Conservation (phyloP, 2,888 invertebrate genomes). For the Mystacides longicornis region DNA sequence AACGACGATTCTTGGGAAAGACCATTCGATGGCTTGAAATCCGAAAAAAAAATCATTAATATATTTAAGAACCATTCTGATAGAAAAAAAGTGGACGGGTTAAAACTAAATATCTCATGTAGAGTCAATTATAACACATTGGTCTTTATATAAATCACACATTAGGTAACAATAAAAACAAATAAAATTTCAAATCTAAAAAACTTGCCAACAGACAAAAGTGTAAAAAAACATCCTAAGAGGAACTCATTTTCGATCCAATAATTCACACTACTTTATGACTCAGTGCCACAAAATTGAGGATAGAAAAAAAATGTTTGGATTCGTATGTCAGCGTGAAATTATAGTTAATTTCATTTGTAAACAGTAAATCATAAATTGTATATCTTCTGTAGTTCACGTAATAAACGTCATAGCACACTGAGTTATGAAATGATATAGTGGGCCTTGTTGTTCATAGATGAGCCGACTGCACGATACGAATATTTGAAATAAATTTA, state of each 20-base stretch:
- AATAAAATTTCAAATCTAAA: not conserved
- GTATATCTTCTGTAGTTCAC: not conserved
- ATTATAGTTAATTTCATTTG: constrained; percentile 18
- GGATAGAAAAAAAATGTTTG: not conserved
- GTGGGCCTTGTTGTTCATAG: not conserved
- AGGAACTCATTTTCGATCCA: not conserved
- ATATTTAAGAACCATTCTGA: too few relatives aligned
- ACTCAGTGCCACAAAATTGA: not conserved
- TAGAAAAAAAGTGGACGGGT: not conserved
- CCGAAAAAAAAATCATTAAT: too few relatives aligned
- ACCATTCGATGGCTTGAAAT: too few relatives aligned
- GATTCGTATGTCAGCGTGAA: not conserved
- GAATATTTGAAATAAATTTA: too few relatives aligned
- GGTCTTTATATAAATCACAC: constrained; percentile 24
- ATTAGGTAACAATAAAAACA: constrained; percentile 13
- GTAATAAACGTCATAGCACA: not conserved
- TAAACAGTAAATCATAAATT: constrained; percentile 18
- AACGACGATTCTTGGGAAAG: too few relatives aligned
- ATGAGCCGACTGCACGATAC: not conserved
- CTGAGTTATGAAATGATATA: constrained; percentile 1
- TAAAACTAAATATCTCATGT: not conserved
- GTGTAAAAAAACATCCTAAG: not conserved
- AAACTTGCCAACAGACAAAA: not conserved
- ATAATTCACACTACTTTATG: not conserved
- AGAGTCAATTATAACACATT: constrained; percentile 24